A percentile compares a stretch with the other conserved stretches of the same genome.
phyloP scores from a whole-genome alignment of 2,113 vertebrate genomes.

The Ia io region DNA sequence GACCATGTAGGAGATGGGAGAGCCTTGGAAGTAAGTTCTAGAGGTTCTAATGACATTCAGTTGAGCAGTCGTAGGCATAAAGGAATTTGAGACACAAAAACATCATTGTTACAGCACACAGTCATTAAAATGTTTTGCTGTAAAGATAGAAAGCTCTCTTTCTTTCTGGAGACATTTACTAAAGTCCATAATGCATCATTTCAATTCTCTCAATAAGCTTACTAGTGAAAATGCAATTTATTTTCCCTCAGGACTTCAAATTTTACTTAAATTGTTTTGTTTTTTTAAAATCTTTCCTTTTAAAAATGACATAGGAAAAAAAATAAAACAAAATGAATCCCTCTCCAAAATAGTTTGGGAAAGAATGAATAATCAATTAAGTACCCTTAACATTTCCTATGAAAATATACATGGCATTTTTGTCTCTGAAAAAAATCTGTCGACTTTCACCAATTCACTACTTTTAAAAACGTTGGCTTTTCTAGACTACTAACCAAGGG shows the following conservation, averaged over 20 bases:
- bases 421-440: neutral
- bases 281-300: neutral
- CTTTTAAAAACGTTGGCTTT: neutral
- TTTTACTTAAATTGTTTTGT: conserved; percentile 16
- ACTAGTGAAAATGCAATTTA: conserved; percentile 52
- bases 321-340: neutral
- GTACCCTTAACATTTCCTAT: neutral
- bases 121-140: conserved; percentile 64
- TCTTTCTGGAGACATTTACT: conserved; percentile 59
- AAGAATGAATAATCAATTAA: neutral
- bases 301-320: neutral
- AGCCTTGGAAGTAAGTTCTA: conserved; percentile 68
- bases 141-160: conserved; percentile 67
- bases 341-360: neutral
- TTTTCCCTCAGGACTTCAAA: conserved; percentile 48
- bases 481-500: neutral
- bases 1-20: conserved; percentile 63
- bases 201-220: conserved; percentile 38
- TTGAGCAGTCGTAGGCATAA: conserved; percentile 80
- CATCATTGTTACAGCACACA: conserved; percentile 73
- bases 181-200: conserved; percentile 43
- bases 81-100: conserved; percentile 82
- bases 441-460: neutral
- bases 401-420: neutral
- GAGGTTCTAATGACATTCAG: conserved; percentile 75